phyloP scores from a whole-genome alignment of 2,888 invertebrate genomes.

The Eupeodes latifasciatus region DNA sequence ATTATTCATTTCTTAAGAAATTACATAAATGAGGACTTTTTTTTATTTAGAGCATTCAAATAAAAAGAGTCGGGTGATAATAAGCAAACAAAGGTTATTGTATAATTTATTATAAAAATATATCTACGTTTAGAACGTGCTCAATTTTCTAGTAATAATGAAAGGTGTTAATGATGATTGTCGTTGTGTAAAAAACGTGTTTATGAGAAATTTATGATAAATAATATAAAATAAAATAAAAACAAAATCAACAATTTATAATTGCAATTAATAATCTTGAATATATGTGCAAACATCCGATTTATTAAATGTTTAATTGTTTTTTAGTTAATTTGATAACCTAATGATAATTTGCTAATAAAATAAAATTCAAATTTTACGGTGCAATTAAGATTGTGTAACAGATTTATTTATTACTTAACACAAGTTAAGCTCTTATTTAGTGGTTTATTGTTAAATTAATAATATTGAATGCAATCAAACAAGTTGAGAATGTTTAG shows the following conservation, averaged over 20 bases:
- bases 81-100: conserved; percentile 2
- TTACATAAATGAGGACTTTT: conserved; percentile 1
- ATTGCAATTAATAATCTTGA: conserved; percentile 10
- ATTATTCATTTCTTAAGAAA: conserved; percentile 40
- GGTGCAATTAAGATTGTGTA: not conserved
- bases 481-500: not conserved
- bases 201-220: conserved; percentile 50
- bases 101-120: conserved; percentile 10
- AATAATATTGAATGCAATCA: not conserved
- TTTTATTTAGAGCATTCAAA: conserved; percentile 24
- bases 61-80: conserved; percentile 33
- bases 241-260: not conserved
- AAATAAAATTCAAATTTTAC: conserved; percentile 20
- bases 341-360: not conserved
- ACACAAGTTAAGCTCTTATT: no score
- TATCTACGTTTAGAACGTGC: conserved; percentile 47
- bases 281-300: not conserved
- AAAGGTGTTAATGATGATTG: conserved; percentile 34
- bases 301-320: conserved; percentile 28
- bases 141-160: conserved; percentile 18
- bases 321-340: conserved; percentile 24
- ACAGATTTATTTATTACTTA: conserved; percentile 16
- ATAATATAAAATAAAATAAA: conserved; percentile 8
- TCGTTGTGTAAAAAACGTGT: conserved; percentile 21
- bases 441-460: not conserved